Conservation (phyloP, 2,797 vertebrate genomes). For the Lagodon rhomboides region DNA sequence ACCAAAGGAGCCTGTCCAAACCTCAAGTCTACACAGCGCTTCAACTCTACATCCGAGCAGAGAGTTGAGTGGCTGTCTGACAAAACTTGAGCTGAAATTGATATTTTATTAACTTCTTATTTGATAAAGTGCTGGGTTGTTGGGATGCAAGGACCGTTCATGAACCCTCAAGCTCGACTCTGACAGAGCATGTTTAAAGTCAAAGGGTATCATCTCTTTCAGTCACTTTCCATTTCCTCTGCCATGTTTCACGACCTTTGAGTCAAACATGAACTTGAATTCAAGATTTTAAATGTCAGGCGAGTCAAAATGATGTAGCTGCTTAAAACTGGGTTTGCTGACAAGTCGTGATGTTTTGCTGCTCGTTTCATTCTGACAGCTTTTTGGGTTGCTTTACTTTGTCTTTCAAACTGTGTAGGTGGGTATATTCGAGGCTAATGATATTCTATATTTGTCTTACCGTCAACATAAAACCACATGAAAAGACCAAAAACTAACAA, state of each 20-base stretch:
- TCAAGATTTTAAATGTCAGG: conserved; percentile 55
- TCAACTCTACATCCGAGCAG: conserved; percentile 16
- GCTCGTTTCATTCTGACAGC: neutral
- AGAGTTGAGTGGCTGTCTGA: conserved; percentile 39
- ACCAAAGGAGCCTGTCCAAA: conserved; percentile 1
- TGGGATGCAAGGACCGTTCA: neutral
- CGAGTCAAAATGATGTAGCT: conserved; percentile 34
- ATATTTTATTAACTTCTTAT: conserved; percentile 38
- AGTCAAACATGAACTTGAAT: conserved; percentile 47
- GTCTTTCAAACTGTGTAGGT: conserved; percentile 1
- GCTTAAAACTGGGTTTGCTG: conserved; percentile 26
- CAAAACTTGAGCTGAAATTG: conserved; percentile 25
- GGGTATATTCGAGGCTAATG: neutral
- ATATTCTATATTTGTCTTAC: neutral
- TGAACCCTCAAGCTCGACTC: conserved; percentile 25
- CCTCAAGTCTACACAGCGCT: neutral
- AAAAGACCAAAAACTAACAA: neutral
- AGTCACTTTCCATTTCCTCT: conserved; percentile 44
- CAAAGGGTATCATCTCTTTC: conserved; percentile 36
- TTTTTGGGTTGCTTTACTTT: neutral
- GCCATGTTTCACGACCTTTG: conserved; percentile 49
- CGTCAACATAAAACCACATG: neutral
- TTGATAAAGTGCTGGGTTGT: conserved; percentile 19
- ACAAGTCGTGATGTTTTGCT: conserved; percentile 3
- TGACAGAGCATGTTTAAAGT: conserved; percentile 20